Evolutionary conservation across 1,140 invertebrate genomes (phyloP).

Genomic region (Bactericera cockerelli): DNA sequence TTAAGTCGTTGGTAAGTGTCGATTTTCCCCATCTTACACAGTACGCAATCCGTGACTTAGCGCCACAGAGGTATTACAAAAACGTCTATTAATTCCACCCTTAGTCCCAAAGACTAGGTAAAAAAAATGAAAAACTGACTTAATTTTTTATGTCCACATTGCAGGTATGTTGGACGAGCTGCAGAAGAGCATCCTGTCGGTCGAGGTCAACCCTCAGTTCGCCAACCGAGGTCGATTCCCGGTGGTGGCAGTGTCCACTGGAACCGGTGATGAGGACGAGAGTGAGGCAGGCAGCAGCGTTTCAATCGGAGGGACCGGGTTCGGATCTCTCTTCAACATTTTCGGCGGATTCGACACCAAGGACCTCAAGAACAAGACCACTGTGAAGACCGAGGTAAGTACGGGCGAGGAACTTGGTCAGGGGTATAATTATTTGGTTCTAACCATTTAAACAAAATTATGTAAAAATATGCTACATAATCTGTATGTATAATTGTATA

Average conservation of each 20-base stretch:
- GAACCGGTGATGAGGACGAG: background rate
- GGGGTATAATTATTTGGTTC: background rate
- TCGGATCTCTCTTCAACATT: background rate
- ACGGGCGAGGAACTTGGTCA: no score
- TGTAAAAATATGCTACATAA: background rate
- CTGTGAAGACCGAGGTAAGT: slow-evolving; percentile 2
- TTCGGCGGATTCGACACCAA: background rate
- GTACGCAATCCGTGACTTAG: no score
- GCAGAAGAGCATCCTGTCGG: no score
- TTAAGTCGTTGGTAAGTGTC: no score
- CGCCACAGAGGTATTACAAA: no score
- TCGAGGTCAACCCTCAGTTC: no score
- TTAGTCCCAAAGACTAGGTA: no score
- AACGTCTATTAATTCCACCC: no score
- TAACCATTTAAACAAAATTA: background rate
- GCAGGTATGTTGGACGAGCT: no score
- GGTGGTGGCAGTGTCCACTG: background rate
- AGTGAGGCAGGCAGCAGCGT: background rate
- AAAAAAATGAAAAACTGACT: no score
- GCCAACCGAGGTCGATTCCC: background rate
- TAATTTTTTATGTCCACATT: no score
- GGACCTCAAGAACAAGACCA: slow-evolving; percentile 2
- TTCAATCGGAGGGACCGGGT: background rate
- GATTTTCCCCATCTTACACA: no score
- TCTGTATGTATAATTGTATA: background rate